These are phyloP conservation scores for Selenia dentaria DNA, from an alignment of 2,888 invertebrate species.

Conservation along the genomic window DNA sequence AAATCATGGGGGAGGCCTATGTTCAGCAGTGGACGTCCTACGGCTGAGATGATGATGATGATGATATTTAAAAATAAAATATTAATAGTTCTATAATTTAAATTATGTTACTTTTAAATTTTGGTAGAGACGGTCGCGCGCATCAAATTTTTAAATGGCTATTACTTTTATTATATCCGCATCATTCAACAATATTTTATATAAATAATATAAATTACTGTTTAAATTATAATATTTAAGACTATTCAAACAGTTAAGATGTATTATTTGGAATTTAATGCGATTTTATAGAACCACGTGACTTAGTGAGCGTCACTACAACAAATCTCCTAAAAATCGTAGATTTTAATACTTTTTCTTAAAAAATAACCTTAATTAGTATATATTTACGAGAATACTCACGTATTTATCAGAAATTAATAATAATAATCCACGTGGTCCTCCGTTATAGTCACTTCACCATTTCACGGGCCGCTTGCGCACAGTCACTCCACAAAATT, in stretches of 20 bases:
- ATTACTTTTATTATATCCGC: background rate
- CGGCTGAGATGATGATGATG: no score
- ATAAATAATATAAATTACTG: background rate
- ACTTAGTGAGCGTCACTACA: conserved; percentile 16
- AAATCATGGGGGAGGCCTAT: no score
- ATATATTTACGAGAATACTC: conserved; percentile 50
- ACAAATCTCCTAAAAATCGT: conserved; percentile 16
- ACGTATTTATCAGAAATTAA: conserved; percentile 42
- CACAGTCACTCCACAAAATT: conserved; percentile 57
- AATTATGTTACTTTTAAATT: no score
- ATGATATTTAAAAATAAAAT: no score
- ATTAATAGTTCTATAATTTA: no score
- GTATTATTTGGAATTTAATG: background rate
- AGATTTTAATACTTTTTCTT: conserved; percentile 6
- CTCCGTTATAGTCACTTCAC: conserved; percentile 35
- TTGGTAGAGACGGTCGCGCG: conserved; percentile 1
- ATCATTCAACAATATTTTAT: background rate
- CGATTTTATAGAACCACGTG: conserved; percentile 12
- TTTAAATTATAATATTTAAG: conserved; percentile 1
- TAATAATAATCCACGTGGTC: conserved; percentile 44
- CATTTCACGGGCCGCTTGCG: conserved; percentile 32
- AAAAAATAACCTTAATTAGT: conserved; percentile 14
- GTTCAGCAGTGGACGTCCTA: no score
- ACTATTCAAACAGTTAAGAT: background rate
- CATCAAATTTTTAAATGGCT: background rate